Conservation (phyloP, 2,113 vertebrate genomes). For the Neoarius graeffei region DNA sequence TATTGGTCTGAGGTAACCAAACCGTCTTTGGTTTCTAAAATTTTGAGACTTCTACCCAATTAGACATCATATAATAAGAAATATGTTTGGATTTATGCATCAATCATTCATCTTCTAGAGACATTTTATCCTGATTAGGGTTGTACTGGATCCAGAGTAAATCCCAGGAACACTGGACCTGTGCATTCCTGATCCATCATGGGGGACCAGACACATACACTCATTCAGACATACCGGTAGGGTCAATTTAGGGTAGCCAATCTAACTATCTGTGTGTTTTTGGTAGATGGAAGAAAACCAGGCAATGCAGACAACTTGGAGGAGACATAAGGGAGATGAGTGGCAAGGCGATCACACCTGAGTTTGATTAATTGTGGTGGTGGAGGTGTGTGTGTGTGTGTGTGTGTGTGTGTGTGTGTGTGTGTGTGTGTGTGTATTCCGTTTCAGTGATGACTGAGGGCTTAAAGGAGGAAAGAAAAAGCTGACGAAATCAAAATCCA, state of each 20-base stretch:
- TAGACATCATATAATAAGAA: background rate
- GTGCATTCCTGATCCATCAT: background rate
- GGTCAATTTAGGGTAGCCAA: background rate
- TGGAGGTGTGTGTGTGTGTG: too few species aligned
- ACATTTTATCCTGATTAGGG: background rate
- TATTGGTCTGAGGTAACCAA: too few species aligned
- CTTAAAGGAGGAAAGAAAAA: too few species aligned
- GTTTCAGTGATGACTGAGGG: too few species aligned
- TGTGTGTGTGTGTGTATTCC: too few species aligned
- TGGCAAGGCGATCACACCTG: too few species aligned
- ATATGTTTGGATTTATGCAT: background rate
- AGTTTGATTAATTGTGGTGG: too few species aligned
- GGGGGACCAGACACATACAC: background rate
- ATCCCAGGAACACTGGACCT: background rate
- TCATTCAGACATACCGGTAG: background rate
- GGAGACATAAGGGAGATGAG: too few species aligned
- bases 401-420: too few species aligned
- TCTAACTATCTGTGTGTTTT: background rate
- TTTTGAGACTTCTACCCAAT: background rate
- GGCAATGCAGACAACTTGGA: too few species aligned
- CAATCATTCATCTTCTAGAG: background rate
- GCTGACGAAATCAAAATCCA: too few species aligned
- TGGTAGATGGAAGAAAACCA: background rate
- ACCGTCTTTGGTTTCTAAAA: background rate
- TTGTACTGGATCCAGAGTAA: background rate